Base-by-base conservation (phyloP, 2,888 invertebrate genomes). In the Timandra comae region DNA sequence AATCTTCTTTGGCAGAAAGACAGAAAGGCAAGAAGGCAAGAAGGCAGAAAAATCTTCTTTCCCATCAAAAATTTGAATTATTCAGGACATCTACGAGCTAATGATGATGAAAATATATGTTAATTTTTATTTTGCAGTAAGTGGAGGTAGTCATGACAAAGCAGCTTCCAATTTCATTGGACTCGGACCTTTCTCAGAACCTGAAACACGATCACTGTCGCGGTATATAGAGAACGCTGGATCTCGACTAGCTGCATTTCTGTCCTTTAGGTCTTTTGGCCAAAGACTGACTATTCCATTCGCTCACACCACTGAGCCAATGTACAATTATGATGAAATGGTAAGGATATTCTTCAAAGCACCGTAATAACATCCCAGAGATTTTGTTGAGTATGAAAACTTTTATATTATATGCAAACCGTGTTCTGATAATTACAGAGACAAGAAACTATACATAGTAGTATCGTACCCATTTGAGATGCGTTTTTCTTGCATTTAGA, bases 231-330 rank as follows among this genome's bases (percentile, higher is more conserved):
- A 66, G 3, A 56, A 47, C 5, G 68, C 88, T n/a, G 53, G 69
- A 12, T 56, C 69, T 1, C 68, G 71, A n/a, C 56, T 88, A 0
- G 63, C 63, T 3, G 81, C 88, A 0, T 88, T 89, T 49, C 52
- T 92, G 1, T 87, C 90, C 0, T 88, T 91, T 46, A 89, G 91
- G 49, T 86, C 89, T 0, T 91, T 89, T 55, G 90, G 91, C 0
- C 91, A 91, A 46, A 74, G 78, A 6, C 56, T 90, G 10, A 56
- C 91, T 4, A 73, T 89, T 8, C 90, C 91, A 0, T 90, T 88
- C 44, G 90, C 90, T 0, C 87, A 88, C 31, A 61, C 69, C 0
- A 63, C 58, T 0, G 64, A 60, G 0, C 70, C 66, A 0, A 62
- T 86, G 21, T 69, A 65, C 2, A 89, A 90, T 49, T 87, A 86